These are phyloP conservation scores for Homarus americanus DNA, from an alignment of 1,140 invertebrate species.

Conservation along the genomic window DNA sequence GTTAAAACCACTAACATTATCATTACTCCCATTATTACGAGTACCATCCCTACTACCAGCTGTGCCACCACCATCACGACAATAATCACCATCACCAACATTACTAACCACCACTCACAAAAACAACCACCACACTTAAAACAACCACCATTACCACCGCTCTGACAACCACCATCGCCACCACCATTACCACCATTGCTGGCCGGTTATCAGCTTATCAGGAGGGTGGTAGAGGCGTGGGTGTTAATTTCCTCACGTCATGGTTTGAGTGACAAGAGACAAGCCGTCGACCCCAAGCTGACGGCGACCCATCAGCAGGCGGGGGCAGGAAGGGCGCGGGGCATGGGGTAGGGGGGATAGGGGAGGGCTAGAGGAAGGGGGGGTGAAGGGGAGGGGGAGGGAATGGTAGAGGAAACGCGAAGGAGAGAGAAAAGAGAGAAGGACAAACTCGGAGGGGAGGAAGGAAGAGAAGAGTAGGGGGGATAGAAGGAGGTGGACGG, in stretches of 20 bases:
- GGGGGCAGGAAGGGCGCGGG: background rate
- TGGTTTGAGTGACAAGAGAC: conserved; percentile 42
- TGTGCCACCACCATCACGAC: background rate
- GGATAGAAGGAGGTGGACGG: too few relatives aligned
- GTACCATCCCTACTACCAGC: background rate
- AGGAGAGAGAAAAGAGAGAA: background rate
- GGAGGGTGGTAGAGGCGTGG: background rate
- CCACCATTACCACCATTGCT: background rate
- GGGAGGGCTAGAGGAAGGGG: background rate
- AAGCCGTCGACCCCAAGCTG: conserved; percentile 11
- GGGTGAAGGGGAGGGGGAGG: background rate
- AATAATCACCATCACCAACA: background rate
- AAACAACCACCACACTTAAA: background rate
- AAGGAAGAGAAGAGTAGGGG: background rate
- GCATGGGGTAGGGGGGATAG: background rate
- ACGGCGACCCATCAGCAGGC: background rate
- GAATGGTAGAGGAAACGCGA: background rate
- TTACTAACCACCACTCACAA: background rate
- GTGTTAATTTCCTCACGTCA: conserved; percentile 59
- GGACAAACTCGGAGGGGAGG: background rate
- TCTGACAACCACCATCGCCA: background rate
- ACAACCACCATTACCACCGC: background rate
- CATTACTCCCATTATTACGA: conserved; percentile 8
- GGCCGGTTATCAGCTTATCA: conserved; percentile 27
- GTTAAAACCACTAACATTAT: background rate